phyloP scores from a whole-genome alignment of 2,888 invertebrate genomes.

The Ormyrus pomaceus region DNA sequence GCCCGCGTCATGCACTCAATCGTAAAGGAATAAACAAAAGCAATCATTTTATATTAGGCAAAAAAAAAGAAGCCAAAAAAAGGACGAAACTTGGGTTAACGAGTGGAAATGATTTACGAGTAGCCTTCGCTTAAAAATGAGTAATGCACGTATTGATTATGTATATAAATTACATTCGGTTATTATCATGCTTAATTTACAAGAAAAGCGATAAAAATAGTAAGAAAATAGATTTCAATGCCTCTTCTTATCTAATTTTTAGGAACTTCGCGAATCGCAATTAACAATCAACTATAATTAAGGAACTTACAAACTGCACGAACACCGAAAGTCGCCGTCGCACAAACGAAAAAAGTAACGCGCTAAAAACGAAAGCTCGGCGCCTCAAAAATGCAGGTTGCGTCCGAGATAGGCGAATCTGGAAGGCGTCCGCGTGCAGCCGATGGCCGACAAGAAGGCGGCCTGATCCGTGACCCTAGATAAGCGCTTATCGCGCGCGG shows the following conservation, averaged over 20 bases:
- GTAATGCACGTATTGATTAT: constrained; percentile 18
- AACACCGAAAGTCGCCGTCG: no score
- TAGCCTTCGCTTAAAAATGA: constrained; percentile 32
- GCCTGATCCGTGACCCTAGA: constrained; percentile 64
- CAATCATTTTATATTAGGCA: neutral
- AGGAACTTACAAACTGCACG: no score
- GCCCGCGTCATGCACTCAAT: neutral
- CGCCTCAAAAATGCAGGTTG: no score
- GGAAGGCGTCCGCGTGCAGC: no score
- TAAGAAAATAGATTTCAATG: constrained; percentile 1
- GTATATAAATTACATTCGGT: neutral
- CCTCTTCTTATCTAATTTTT: neutral
- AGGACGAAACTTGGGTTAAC: constrained; percentile 11
- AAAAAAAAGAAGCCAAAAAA: neutral
- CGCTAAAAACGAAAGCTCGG: no score
- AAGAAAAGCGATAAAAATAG: neutral
- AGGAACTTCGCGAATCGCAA: no score
- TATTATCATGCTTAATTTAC: neutral
- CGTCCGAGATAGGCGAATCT: no score
- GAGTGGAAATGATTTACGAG: constrained; percentile 17
- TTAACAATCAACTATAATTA: no score
- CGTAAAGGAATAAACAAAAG: neutral
- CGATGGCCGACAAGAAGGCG: neutral
- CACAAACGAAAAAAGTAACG: no score
- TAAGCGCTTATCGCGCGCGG: constrained; percentile 62